Conservation (phyloP, 2,797 vertebrate genomes). For the Crotalus adamanteus region DNA sequence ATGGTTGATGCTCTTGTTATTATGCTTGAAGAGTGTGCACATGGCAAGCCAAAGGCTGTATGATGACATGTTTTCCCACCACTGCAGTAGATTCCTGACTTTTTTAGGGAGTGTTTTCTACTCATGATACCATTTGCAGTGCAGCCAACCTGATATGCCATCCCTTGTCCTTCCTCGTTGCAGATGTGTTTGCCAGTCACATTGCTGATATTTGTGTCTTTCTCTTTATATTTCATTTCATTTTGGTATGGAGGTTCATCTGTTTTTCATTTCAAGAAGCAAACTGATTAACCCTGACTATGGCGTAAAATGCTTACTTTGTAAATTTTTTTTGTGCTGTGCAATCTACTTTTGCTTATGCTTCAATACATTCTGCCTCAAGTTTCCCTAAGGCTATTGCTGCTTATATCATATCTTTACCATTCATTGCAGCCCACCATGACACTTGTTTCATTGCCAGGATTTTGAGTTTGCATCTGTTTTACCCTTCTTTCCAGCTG, state of each 20-base stretch:
- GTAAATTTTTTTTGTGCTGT: slow-evolving; percentile 63
- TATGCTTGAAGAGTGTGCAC: slow-evolving; percentile 63
- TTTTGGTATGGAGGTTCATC: slow-evolving; percentile 70
- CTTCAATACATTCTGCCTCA: slow-evolving; percentile 67
- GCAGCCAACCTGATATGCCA: slow-evolving; percentile 70
- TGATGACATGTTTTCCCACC: slow-evolving; percentile 68
- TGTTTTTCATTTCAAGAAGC: slow-evolving; percentile 71
- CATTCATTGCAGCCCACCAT: slow-evolving; percentile 57
- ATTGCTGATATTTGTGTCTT: slow-evolving; percentile 81
- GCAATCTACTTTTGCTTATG: slow-evolving; percentile 51
- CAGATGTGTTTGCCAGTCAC: slow-evolving; percentile 88
- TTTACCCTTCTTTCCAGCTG: slow-evolving; percentile 37
- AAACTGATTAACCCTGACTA: slow-evolving; percentile 60
- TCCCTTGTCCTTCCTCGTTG: slow-evolving; percentile 66
- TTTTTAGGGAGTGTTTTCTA: slow-evolving; percentile 54
- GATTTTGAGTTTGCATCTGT: slow-evolving; percentile 63
- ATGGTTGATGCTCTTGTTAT: slow-evolving; percentile 63
- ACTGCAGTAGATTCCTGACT: slow-evolving; percentile 61
- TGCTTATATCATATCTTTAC: slow-evolving; percentile 62
- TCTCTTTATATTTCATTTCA: slow-evolving; percentile 56
- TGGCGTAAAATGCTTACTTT: slow-evolving; percentile 63
- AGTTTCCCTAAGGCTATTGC: slow-evolving; percentile 65
- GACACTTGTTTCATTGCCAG: slow-evolving; percentile 53
- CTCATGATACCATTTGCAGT: slow-evolving; percentile 74
- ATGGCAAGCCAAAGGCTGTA: slow-evolving; percentile 55